A percentile compares a stretch with the other conserved stretches of the same genome.
Conservation (phyloP, 2,797 vertebrate species). For the Hemibagrus guttatus region DNA sequence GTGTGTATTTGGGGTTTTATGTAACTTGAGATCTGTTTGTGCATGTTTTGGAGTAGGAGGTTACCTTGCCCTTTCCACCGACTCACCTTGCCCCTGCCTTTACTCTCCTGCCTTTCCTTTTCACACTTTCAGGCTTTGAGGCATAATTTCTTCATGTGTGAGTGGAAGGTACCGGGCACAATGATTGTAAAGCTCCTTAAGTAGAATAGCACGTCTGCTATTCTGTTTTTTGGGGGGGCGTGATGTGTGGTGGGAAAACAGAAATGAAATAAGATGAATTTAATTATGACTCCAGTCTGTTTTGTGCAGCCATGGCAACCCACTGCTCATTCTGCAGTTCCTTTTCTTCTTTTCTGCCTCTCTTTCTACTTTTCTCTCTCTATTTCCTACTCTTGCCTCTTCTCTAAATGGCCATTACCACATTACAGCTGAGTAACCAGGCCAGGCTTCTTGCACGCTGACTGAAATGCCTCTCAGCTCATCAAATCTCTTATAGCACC, state of each 20-base stretch:
- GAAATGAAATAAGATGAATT: slow-evolving; percentile 31
- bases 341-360: slow-evolving; percentile 9
- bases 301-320: slow-evolving; percentile 46
- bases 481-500: slow-evolving; percentile 50
- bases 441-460: slow-evolving; percentile 37
- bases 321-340: slow-evolving; percentile 29
- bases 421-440: slow-evolving; percentile 45
- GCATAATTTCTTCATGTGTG: neutral
- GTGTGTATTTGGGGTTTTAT: neutral
- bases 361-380: slow-evolving; percentile 19
- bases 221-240: neutral
- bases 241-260: neutral
- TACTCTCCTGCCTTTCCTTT: neutral
- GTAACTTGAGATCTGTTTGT: neutral
- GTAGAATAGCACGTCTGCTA: neutral
- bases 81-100: neutral
- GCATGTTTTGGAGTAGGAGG: slow-evolving; percentile 8
- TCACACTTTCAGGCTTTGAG: neutral
- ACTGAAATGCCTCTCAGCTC: slow-evolving; percentile 51
- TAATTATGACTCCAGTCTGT: slow-evolving; percentile 39
- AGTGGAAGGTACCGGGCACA: neutral
- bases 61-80: slow-evolving; percentile 8
- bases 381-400: slow-evolving; percentile 26
- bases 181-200: neutral
- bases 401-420: slow-evolving; percentile 41